These are phyloP conservation scores for Tragelaphus imberbis DNA, from an alignment of 2,113 vertebrate genomes.

Conservation along the genomic window DNA sequence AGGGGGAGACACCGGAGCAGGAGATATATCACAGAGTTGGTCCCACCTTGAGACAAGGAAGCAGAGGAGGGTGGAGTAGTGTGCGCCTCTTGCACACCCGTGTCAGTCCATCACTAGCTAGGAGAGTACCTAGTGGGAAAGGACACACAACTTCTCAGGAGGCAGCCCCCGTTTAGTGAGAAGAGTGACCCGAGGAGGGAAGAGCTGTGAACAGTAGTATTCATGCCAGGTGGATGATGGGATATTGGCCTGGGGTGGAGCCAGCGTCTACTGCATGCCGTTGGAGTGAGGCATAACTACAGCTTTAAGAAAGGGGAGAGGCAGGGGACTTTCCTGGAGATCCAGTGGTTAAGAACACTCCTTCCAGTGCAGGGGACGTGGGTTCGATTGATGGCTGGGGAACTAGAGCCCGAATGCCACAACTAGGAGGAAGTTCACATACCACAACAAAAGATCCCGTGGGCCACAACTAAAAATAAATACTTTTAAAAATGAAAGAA, in stretches of 20 bases:
- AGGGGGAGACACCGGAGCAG: not conserved
- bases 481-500: not conserved
- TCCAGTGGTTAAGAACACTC: not conserved
- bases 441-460: not conserved
- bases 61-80: not conserved
- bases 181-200: not conserved
- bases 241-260: not conserved
- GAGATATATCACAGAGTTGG: not conserved
- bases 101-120: not conserved
- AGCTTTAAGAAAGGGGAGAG: not conserved
- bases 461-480: not conserved
- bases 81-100: not conserved
- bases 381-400: rapidly evolving
- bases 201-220: not conserved
- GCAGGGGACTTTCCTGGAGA: not conserved
- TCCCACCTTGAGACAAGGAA: not conserved
- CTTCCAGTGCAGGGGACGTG: not conserved
- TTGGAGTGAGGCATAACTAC: not conserved
- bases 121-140: not conserved
- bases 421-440: not conserved
- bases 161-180: not conserved
- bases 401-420: not conserved
- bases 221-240: not conserved
- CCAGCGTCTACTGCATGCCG: not conserved
- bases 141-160: not conserved